Conservation (phyloP, 2,113 vertebrate species). For the Nematolebias whitei region DNA sequence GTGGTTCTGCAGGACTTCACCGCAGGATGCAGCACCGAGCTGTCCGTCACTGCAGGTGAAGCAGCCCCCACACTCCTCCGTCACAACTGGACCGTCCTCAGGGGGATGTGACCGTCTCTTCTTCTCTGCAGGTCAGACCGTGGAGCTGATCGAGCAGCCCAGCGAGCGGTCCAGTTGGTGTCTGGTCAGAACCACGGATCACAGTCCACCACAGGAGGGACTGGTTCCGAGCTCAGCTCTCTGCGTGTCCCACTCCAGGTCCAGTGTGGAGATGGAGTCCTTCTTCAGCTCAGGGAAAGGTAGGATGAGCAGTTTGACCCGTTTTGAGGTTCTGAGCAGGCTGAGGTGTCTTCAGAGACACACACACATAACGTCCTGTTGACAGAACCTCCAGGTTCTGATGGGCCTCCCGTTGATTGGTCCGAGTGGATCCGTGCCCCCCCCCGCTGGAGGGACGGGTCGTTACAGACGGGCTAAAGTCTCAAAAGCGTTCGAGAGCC, state of each 20-base stretch:
- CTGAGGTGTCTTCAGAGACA: no score
- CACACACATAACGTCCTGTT: no score
- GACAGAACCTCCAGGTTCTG: no score
- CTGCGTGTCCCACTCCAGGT: conserved; percentile 94
- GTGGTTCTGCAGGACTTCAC: conserved; percentile 96
- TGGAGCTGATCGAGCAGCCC: conserved; percentile 93
- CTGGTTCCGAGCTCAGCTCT: conserved; percentile 93
- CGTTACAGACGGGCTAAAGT: no score
- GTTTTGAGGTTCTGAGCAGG: not conserved
- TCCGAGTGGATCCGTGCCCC: not conserved
- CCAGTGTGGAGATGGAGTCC: conserved; percentile 98
- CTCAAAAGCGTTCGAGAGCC: no score
- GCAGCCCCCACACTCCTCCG: not conserved
- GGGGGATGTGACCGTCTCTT: not conserved
- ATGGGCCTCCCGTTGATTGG: no score
- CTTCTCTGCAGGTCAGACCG: conserved; percentile 83
- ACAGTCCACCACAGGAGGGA: conserved; percentile 90
- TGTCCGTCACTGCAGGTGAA: conserved; percentile 71
- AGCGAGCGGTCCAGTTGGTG: conserved; percentile 95
- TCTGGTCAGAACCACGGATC: conserved; percentile 90
- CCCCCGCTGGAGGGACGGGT: not conserved
- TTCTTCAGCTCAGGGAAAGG: conserved; percentile 97
- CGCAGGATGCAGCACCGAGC: conserved; percentile 80
- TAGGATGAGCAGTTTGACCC: conserved; percentile 69
- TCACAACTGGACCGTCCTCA: not conserved